A percentile compares a stretch with the other conserved stretches of the same genome.
Evolutionary conservation across 2,113 vertebrate genomes (phyloP).

Genomic region (Chionomys nivalis): DNA sequence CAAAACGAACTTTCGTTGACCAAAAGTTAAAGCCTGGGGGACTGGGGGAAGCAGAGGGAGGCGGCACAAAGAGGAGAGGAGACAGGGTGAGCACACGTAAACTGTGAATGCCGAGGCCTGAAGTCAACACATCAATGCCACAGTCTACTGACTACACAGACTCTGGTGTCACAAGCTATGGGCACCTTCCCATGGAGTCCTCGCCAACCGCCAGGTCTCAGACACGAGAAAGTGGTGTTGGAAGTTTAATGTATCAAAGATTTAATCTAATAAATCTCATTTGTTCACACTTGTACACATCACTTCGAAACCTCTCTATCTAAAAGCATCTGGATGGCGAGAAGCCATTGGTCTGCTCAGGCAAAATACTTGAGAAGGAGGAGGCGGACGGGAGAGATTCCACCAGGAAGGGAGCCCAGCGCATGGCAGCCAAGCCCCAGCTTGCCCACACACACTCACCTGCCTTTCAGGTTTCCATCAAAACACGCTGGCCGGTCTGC

Average conservation of each 20-base stretch:
- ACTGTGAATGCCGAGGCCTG: background rate
- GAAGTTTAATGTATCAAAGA: background rate
- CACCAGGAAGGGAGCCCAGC: background rate
- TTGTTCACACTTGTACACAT: background rate
- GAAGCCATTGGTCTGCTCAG: background rate
- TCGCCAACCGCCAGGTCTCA: background rate
- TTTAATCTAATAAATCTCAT: background rate
- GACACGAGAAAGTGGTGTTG: background rate
- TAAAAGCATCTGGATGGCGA: background rate
- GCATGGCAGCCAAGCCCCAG: background rate
- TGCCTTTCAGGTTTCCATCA: constrained; percentile 43
- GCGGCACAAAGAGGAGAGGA: fast-evolving
- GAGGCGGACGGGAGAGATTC: background rate
- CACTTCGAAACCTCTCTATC: background rate
- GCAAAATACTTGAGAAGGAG: background rate
- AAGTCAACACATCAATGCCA: fast-evolving
- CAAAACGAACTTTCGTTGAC: background rate
- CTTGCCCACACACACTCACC: constrained; percentile 55
- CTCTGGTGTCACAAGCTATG: background rate
- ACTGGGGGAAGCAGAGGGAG: background rate
- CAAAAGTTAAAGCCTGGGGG: background rate
- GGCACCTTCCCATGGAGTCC: background rate
- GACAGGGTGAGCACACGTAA: fast-evolving
- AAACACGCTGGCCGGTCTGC: background rate
- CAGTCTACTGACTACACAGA: too few species aligned